Evolutionary conservation across 2,888 invertebrate species (phyloP).

Genomic region (Timema podura): DNA sequence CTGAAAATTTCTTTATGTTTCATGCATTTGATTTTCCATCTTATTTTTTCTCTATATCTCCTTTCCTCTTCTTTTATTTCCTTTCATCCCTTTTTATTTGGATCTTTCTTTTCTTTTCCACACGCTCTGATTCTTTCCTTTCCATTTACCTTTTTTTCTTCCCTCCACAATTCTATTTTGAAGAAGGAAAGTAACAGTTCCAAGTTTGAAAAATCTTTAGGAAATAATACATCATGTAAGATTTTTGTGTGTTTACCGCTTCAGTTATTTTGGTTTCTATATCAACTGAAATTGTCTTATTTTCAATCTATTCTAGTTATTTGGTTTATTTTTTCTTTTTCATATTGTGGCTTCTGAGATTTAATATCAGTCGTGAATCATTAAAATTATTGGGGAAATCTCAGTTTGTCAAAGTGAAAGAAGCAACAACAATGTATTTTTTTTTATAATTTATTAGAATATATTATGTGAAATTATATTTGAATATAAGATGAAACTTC

Average conservation of each 20-base stretch:
- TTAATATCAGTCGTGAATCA: too few relatives aligned
- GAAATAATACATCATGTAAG: slow-evolving; percentile 12
- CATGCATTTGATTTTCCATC: not conserved
- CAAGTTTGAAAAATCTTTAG: slow-evolving; percentile 12
- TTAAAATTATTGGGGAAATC: too few relatives aligned
- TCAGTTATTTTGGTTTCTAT: slow-evolving; percentile 6
- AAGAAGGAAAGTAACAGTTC: slow-evolving; percentile 7
- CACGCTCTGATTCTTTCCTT: not conserved
- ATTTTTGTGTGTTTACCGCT: slow-evolving; percentile 11
- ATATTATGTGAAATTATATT: not conserved
- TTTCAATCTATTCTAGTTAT: slow-evolving; percentile 2
- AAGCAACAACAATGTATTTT: not conserved
- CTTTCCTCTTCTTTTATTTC: not conserved
- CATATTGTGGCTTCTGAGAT: not conserved
- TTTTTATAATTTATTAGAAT: not conserved
- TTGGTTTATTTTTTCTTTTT: not conserved
- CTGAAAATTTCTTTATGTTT: slow-evolving; percentile 36
- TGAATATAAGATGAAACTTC: not conserved
- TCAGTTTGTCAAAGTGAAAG: too few relatives aligned
- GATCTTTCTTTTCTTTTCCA: too few relatives aligned
- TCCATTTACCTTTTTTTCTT: not conserved
- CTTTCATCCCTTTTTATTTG: not conserved
- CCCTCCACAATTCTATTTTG: not conserved
- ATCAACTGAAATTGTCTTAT: slow-evolving; percentile 13
- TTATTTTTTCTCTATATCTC: not conserved